Evolutionary conservation across 2,888 invertebrate genomes (phyloP).

Genomic region (Oscheius sp.): DNA sequence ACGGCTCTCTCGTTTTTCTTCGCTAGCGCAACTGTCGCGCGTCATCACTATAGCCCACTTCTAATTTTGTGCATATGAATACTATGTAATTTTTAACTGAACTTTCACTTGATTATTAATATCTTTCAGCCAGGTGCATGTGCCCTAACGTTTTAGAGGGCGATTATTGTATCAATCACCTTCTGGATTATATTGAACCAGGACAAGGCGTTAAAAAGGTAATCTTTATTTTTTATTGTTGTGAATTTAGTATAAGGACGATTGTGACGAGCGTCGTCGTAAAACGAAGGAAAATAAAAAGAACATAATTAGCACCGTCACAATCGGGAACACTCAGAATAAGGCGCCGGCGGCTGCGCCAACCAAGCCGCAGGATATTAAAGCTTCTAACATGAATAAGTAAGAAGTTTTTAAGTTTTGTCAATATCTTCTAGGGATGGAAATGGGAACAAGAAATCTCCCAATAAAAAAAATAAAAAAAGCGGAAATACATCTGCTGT

Average conservation of each 20-base stretch:
- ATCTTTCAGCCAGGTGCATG: conserved; percentile 25
- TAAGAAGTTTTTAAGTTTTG: neutral
- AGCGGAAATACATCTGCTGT: neutral
- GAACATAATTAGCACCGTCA: neutral
- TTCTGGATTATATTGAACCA: neutral
- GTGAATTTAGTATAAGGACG: neutral
- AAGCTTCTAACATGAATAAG: neutral
- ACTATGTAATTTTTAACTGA: neutral
- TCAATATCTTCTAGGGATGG: conserved; percentile 1
- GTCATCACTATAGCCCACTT: conserved; percentile 29
- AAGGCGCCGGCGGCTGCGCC: conserved; percentile 23
- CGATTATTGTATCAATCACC: too few relatives aligned
- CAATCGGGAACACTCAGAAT: conserved; percentile 29
- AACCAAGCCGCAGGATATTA: conserved; percentile 3
- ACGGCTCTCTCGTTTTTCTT: conserved; percentile 15
- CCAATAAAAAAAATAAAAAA: conserved; percentile 12
- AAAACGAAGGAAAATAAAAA: conserved; percentile 12
- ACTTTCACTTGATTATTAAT: neutral
- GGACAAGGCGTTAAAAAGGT: neutral
- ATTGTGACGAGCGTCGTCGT: conserved; percentile 11
- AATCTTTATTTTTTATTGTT: neutral
- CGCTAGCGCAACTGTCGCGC: conserved; percentile 22
- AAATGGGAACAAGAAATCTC: conserved; percentile 19
- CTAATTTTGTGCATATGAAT: conserved; percentile 20
- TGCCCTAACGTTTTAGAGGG: too few relatives aligned